Evolutionary conservation across 1,140 invertebrate genomes (phyloP).

Genomic region (Drosophila kanapiae): DNA sequence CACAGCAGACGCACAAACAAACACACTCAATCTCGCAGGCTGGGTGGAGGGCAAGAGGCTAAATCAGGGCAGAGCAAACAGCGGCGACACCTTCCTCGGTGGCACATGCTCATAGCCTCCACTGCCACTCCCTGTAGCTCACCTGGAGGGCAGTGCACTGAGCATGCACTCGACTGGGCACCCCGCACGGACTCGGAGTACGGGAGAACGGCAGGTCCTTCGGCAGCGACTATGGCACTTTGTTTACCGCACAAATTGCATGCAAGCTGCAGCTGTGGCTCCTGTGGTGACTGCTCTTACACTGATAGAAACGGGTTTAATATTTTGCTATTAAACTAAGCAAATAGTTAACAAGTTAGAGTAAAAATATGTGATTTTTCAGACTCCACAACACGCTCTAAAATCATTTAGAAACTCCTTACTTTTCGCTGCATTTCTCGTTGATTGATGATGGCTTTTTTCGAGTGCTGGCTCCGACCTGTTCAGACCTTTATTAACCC

Average conservation of each 20-base stretch:
- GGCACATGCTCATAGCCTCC: constrained; percentile 4
- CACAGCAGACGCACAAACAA: constrained; percentile 12
- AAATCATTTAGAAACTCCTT: neutral
- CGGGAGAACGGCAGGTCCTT: neutral
- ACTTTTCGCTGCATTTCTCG: neutral
- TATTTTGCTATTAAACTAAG: neutral
- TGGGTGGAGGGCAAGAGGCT: neutral
- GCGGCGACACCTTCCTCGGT: constrained; percentile 16
- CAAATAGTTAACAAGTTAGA: neutral
- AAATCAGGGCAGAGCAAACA: constrained; percentile 41
- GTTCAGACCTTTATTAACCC: constrained; percentile 71
- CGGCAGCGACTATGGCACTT: constrained; percentile 30
- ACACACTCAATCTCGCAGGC: constrained; percentile 3
- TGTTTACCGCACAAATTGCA: constrained; percentile 61
- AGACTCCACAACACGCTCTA: too few species aligned
- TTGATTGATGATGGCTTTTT: neutral
- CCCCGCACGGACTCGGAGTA: constrained; percentile 9
- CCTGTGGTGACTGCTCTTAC: constrained; percentile 34
- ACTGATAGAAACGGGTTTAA: neutral
- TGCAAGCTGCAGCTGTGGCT: constrained; percentile 47
- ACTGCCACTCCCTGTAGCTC: constrained; percentile 5
- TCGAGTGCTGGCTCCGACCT: constrained; percentile 19
- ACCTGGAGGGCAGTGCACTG: constrained; percentile 35
- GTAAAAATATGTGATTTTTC: neutral
- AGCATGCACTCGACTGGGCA: constrained; percentile 39